Conservation (phyloP, 2,113 vertebrate species). For the Dermatemys mawii region DNA sequence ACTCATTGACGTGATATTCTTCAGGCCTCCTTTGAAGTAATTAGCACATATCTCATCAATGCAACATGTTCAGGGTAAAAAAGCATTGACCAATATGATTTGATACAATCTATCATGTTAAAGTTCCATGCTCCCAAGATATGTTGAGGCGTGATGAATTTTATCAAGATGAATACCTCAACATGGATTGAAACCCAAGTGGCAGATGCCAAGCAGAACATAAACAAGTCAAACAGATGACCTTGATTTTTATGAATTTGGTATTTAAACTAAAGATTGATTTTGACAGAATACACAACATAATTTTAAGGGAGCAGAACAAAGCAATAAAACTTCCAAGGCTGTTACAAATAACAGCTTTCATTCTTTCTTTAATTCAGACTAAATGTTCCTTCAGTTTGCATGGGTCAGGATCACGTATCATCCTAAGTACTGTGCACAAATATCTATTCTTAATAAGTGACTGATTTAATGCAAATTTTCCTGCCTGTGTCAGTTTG, state of each 20-base stretch:
- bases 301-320: fast-evolving
- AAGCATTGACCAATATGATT: not conserved
- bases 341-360: not conserved
- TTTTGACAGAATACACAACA: too few relatives aligned
- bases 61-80: not conserved
- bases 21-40: not conserved
- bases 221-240: not conserved
- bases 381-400: fast-evolving
- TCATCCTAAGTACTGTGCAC: fast-evolving
- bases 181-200: not conserved
- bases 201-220: not conserved
- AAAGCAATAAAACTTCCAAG: not conserved
- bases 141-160: not conserved
- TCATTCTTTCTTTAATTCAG: not conserved
- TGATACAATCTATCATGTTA: slow-evolving; percentile 19
- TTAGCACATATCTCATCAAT: not conserved
- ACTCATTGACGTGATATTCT: not conserved
- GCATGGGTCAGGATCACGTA: fast-evolving
- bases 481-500: not conserved
- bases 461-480: not conserved
- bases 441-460: not conserved
- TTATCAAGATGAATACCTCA: not conserved
- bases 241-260: not conserved
- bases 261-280: not conserved
- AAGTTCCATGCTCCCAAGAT: not conserved